phyloP scores from a whole-genome alignment of 2,113 vertebrate genomes.

The Oreotragus oreotragus region DNA sequence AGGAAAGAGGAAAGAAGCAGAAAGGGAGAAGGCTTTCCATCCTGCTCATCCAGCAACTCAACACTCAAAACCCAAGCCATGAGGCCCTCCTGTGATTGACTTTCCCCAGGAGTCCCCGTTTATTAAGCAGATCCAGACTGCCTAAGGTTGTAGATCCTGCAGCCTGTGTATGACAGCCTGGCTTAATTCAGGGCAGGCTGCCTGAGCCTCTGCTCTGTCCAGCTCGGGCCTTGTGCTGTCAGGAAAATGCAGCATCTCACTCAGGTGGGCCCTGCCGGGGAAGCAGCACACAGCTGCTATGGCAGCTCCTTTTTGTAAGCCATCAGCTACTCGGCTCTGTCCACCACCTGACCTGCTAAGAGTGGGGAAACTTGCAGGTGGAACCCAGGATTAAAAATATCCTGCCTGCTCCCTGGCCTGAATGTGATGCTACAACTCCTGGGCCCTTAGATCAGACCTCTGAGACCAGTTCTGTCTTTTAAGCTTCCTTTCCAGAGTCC shows the following conservation, averaged over 20 bases:
- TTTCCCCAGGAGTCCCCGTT: neutral
- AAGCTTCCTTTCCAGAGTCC: neutral
- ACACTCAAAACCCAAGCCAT: neutral
- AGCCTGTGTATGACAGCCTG: neutral
- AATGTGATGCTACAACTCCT: neutral
- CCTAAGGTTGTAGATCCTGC: fast-evolving
- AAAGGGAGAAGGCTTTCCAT: neutral
- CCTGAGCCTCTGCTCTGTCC: neutral
- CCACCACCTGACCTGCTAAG: neutral
- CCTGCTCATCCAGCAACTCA: neutral
- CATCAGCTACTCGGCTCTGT: neutral
- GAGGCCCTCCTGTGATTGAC: fast-evolving
- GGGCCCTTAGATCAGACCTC: neutral
- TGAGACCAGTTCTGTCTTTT: neutral
- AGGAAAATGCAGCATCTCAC: fast-evolving
- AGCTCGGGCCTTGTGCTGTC: neutral
- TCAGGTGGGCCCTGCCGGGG: too few relatives aligned
- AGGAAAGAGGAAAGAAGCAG: neutral
- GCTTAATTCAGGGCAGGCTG: fast-evolving
- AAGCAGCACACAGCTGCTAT: neutral
- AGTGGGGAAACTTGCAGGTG: neutral
- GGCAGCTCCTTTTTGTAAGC: neutral
- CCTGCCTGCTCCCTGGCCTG: neutral
- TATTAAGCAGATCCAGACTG: neutral
- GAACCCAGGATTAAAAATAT: neutral